Conservation (phyloP, 2,113 vertebrate species). For the Planiliza haematocheilus region DNA sequence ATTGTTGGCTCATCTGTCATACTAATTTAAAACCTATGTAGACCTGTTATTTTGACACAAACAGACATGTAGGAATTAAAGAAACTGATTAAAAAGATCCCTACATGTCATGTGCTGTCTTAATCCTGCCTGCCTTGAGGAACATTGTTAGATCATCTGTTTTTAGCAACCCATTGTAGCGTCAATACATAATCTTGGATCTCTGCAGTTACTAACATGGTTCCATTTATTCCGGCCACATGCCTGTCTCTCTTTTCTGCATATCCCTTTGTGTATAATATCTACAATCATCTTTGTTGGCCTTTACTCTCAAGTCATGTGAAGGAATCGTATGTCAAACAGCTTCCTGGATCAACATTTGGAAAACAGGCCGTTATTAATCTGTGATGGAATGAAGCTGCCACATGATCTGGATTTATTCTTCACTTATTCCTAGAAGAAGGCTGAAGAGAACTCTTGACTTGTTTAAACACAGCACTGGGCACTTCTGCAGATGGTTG, state of each 20-base stretch:
- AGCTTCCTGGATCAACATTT: conserved; percentile 44
- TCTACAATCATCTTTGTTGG: conserved; percentile 18
- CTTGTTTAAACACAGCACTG: conserved; percentile 43
- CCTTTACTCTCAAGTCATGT: conserved; percentile 31
- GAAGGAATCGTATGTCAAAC: conserved; percentile 37
- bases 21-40: background rate
- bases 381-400: conserved; percentile 46
- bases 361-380: conserved; percentile 60
- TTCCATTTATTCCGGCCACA: conserved; percentile 1
- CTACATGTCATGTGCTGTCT: too few relatives aligned
- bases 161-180: background rate
- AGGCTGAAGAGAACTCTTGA: conserved; percentile 2
- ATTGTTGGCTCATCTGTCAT: background rate
- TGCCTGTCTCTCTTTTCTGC: conserved; percentile 27
- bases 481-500: conserved; percentile 48
- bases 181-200: background rate
- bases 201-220: background rate
- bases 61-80: background rate
- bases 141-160: background rate
- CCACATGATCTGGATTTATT: conserved; percentile 58
- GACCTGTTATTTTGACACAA: conserved; percentile 1
- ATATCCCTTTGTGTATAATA: conserved; percentile 2
- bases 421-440: conserved; percentile 46
- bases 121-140: background rate
- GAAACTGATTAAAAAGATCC: background rate